These are phyloP conservation scores for Crotalus tigris DNA, from an alignment of 2,113 vertebrate genomes.

Conservation along the genomic window DNA sequence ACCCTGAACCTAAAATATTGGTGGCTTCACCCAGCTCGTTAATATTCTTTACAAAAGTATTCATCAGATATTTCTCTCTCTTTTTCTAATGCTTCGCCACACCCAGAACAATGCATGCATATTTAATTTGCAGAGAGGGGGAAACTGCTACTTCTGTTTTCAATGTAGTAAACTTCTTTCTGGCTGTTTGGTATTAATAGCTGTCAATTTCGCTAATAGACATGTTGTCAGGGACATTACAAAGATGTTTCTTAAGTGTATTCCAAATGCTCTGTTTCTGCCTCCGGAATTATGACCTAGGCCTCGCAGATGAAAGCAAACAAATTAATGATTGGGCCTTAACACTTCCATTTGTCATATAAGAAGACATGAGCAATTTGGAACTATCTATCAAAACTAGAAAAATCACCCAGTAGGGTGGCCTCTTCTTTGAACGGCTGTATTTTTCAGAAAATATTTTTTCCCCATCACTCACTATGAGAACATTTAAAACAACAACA, in stretches of 20 bases:
- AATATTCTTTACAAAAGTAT: not conserved
- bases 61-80: not conserved
- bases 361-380: not conserved
- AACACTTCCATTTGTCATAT: not conserved
- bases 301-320: not conserved
- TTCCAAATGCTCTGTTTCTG: not conserved
- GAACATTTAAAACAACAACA: not conserved
- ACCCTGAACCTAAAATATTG: not conserved
- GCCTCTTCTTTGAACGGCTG: not conserved
- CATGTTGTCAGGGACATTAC: constrained; percentile 20
- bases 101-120: not conserved
- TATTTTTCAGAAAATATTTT: not conserved
- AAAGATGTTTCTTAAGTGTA: not conserved
- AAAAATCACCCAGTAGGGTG: not conserved
- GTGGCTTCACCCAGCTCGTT: not conserved
- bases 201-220: constrained; percentile 25
- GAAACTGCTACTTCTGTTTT: constrained; percentile 4
- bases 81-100: not conserved
- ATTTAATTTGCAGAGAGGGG: not conserved
- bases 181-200: not conserved
- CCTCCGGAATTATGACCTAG: not conserved
- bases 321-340: not conserved
- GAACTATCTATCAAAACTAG: not conserved
- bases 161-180: not conserved
- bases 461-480: fast-evolving